These are phyloP conservation scores for Cremastinae sp. DNA, from an alignment of 2,888 invertebrate genomes.

Conservation along the genomic window DNA sequence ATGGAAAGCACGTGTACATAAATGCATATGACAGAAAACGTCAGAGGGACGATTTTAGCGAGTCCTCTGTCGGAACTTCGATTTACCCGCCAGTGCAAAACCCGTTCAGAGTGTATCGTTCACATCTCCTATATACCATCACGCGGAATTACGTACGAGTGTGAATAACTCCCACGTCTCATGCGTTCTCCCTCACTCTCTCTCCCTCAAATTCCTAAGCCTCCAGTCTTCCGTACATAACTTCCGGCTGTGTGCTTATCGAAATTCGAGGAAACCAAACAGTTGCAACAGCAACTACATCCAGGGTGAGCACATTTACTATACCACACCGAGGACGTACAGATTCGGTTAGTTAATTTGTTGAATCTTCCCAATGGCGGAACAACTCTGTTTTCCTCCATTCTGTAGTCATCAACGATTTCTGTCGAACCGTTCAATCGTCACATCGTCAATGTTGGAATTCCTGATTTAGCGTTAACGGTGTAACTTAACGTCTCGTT, in stretches of 20 bases:
- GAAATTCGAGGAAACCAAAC: conserved; percentile 47
- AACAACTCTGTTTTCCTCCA: conserved; percentile 5
- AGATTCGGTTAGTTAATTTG: conserved; percentile 33
- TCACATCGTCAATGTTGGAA: background rate
- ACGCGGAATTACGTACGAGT: conserved; percentile 16
- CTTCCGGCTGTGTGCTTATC: conserved; percentile 48
- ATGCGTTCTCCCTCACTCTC: background rate
- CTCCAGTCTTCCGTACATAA: conserved; percentile 46
- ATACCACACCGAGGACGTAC: conserved; percentile 13
- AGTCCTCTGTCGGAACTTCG: conserved; percentile 28
- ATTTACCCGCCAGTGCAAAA: conserved; percentile 31
- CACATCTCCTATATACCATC: background rate
- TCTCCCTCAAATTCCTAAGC: conserved; percentile 45
- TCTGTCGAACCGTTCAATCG: conserved; percentile 16
- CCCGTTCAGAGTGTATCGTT: conserved; percentile 14
- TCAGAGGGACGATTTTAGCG: conserved; percentile 22
- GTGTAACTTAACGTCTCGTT: no score
- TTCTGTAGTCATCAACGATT: background rate
- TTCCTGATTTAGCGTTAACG: no score
- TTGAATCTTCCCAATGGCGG: conserved; percentile 3
- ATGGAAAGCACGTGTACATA: background rate
- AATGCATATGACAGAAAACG: conserved; percentile 20
- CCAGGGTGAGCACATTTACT: conserved; percentile 18
- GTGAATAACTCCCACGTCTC: conserved; percentile 28
- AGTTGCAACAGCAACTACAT: conserved; percentile 36